phyloP scores from a whole-genome alignment of 2,888 invertebrate genomes.

The Heliconius cydno region DNA sequence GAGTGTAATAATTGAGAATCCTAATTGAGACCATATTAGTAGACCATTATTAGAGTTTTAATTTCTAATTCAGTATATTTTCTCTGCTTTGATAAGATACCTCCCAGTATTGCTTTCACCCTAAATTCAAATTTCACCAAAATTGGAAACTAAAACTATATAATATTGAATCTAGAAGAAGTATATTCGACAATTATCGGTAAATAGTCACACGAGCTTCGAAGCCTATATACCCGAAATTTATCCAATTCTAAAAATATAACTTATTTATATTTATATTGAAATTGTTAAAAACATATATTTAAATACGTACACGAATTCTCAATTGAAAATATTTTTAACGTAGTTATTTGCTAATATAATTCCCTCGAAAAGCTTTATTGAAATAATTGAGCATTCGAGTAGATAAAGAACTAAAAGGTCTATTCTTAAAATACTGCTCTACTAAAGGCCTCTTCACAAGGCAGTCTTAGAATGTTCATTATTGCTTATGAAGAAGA shows the following conservation, averaged over 20 bases:
- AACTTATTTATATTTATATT: not conserved
- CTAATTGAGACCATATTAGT: too few species aligned
- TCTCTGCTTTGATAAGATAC: too few species aligned
- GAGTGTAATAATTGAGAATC: too few species aligned
- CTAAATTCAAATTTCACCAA: too few species aligned
- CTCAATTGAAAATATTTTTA: not conserved
- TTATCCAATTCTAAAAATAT: too few species aligned
- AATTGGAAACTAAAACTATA: too few species aligned
- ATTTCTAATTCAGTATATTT: too few species aligned
- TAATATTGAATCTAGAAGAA: too few species aligned
- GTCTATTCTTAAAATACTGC: slow-evolving; percentile 9
- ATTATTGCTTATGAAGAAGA: not conserved
- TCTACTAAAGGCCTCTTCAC: not conserved
- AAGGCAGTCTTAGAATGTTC: not conserved
- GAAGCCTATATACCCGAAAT: not conserved
- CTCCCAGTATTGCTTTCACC: too few species aligned
- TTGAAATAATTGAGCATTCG: not conserved
- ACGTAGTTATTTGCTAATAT: not conserved
- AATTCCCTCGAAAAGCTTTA: not conserved
- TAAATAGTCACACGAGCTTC: not conserved
- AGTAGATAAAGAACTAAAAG: slow-evolving; percentile 1
- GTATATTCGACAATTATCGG: too few species aligned
- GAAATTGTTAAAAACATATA: too few species aligned
- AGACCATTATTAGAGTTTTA: too few species aligned
- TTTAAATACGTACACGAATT: not conserved